Percentiles rank a stretch among this genome's conserved stretches.
phyloP scores from a whole-genome alignment of 2,113 vertebrate genomes.

The Callipepla squamata region DNA sequence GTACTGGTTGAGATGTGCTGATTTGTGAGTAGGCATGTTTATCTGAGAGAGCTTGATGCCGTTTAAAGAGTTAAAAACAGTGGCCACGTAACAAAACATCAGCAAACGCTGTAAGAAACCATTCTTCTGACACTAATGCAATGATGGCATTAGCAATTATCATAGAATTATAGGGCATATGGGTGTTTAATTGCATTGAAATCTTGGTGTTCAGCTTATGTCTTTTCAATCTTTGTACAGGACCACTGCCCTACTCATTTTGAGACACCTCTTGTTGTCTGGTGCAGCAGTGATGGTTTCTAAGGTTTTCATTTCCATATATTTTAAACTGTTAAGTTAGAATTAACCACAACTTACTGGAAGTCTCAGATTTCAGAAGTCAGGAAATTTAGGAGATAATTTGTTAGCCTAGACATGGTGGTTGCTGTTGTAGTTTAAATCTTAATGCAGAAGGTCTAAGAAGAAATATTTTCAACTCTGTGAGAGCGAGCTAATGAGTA shows the following conservation, averaged over 20 bases:
- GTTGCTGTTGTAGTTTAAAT: background rate
- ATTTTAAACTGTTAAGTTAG: background rate
- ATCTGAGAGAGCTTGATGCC: background rate
- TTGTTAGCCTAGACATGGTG: background rate
- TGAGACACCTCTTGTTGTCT: background rate
- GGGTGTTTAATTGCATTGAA: background rate
- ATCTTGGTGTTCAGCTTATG: background rate
- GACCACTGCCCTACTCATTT: background rate
- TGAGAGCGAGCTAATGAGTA: background rate
- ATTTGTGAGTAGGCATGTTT: background rate
- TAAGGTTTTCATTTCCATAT: background rate
- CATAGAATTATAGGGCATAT: background rate
- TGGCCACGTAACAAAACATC: background rate
- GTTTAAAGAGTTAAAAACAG: background rate
- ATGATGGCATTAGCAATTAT: background rate
- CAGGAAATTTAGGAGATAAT: background rate
- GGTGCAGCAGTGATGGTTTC: background rate
- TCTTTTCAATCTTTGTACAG: background rate
- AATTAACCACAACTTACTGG: background rate
- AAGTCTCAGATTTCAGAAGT: background rate
- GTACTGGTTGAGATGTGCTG: background rate
- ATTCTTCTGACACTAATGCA: background rate
- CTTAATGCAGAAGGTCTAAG: background rate
- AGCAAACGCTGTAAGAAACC: background rate
- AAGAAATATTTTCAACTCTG: background rate